These are phyloP conservation scores for Eonycteris spelaea DNA, from an alignment of 2,113 vertebrate genomes.

Conservation along the genomic window DNA sequence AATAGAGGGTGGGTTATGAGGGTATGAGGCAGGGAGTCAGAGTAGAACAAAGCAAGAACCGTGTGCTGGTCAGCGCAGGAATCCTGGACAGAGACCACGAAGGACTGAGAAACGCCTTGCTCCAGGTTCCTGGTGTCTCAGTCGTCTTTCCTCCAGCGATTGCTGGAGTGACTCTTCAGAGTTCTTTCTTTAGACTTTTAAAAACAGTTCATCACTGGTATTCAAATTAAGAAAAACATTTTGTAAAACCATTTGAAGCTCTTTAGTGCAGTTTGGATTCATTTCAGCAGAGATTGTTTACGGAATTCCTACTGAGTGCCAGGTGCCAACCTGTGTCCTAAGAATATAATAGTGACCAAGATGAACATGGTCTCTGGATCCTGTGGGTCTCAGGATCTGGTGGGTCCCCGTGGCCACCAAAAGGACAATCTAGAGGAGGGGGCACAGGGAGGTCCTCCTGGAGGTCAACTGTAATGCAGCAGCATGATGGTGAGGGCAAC, in stretches of 20 bases:
- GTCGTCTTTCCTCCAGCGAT: not conserved
- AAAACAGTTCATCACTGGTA: not conserved
- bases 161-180: not conserved
- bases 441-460: not conserved
- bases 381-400: accelerated
- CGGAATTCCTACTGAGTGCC: not conserved
- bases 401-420: accelerated
- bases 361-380: not conserved
- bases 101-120: not conserved
- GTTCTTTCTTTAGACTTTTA: not conserved
- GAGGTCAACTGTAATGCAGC: not conserved
- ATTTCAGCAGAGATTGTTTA: not conserved
- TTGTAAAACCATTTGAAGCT: not conserved
- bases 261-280: not conserved
- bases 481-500: accelerated
- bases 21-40: not conserved
- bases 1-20: not conserved
- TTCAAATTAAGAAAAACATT: not conserved
- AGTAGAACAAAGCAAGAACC: not conserved
- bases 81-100: not conserved
- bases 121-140: not conserved
- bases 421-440: not conserved
- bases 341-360: not conserved
- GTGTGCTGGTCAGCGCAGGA: not conserved
- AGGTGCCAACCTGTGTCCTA: not conserved